Conservation (phyloP, 53 echinoderm and acorn worm species). For the Paelopatides confundens region DNA sequence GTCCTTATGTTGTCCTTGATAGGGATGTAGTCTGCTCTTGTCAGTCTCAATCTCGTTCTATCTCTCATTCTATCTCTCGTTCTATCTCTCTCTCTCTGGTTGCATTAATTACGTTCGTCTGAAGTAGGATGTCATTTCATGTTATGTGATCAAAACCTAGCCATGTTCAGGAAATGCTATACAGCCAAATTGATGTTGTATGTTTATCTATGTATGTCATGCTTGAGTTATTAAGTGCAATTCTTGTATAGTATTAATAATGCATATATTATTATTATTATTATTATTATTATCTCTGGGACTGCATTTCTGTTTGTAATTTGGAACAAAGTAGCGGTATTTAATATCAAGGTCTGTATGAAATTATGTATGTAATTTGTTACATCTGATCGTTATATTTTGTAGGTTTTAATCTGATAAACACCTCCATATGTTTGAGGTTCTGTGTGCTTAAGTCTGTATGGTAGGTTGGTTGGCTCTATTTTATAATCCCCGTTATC, state of each 20-base stretch:
- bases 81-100: neutral
- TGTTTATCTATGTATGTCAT: neutral
- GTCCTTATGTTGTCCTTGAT: too few relatives aligned
- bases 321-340: too few relatives aligned
- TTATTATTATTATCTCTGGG: too few relatives aligned
- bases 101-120: conserved; percentile 36
- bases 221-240: neutral
- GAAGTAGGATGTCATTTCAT: neutral
- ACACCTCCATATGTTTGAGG: neutral
- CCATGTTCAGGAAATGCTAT: neutral
- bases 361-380: too few relatives aligned
- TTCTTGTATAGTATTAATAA: too few relatives aligned
- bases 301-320: too few relatives aligned
- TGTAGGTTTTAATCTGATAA: neutral
- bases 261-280: too few relatives aligned
- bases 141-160: neutral
- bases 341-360: too few relatives aligned
- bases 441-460: neutral
- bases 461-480: neutral
- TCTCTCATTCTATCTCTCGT: too few relatives aligned
- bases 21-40: too few relatives aligned
- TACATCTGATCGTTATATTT: too few relatives aligned
- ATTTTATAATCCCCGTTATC: neutral
- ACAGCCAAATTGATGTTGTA: neutral
- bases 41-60: too few relatives aligned